Evolutionary conservation across 2,888 invertebrate genomes (phyloP).

Genomic region (Eremobia ochroleuca): DNA sequence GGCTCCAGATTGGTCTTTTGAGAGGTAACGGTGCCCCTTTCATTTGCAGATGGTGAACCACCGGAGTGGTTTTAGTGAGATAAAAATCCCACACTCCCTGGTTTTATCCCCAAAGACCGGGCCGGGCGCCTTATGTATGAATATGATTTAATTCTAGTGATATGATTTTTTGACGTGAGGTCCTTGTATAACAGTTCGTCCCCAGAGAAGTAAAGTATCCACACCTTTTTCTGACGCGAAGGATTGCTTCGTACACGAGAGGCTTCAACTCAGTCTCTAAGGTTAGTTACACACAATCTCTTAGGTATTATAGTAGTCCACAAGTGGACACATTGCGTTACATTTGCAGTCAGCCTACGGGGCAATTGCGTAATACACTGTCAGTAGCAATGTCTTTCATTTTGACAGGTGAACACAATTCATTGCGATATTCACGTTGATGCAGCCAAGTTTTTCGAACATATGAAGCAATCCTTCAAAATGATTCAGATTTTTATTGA

Average conservation of each 20-base stretch:
- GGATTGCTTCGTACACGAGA: conserved; percentile 1
- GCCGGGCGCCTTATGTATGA: too few species aligned
- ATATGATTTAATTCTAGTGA: too few species aligned
- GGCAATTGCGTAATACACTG: not conserved
- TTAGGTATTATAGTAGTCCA: not conserved
- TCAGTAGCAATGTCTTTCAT: not conserved
- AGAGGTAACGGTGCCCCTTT: too few species aligned
- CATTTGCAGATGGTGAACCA: too few species aligned
- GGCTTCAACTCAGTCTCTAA: not conserved
- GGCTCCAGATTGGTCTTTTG: too few species aligned
- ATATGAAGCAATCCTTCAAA: not conserved
- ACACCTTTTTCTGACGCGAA: not conserved
- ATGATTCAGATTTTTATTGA: not conserved
- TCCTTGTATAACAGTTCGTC: not conserved
- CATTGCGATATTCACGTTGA: not conserved
- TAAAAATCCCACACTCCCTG: too few species aligned
- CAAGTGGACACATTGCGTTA: not conserved
- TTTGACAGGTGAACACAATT: not conserved
- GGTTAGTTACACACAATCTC: not conserved
- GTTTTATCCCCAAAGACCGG: too few species aligned
- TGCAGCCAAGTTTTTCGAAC: not conserved
- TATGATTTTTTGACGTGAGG: too few species aligned
- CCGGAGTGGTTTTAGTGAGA: too few species aligned
- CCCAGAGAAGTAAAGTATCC: not conserved
- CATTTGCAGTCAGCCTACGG: too few species aligned